phyloP scores from a whole-genome alignment of 2,113 vertebrate species.

The Gallinago undulata region DNA sequence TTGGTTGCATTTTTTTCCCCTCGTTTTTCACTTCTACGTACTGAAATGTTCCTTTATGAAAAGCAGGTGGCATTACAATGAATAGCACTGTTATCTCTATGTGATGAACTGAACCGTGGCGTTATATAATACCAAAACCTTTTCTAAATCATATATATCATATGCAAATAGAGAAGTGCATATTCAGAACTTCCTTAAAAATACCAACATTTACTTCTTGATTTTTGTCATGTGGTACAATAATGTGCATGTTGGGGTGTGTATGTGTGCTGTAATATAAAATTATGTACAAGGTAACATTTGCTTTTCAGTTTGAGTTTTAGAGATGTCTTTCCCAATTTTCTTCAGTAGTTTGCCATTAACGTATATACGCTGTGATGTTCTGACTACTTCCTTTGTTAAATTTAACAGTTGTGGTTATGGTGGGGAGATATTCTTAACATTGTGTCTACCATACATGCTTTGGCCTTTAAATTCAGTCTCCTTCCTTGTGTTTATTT shows the following conservation, averaged over 20 bases:
- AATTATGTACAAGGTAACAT: background rate
- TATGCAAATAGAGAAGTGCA: background rate
- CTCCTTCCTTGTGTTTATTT: background rate
- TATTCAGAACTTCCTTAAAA: background rate
- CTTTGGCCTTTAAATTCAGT: background rate
- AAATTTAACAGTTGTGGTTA: background rate
- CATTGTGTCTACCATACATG: background rate
- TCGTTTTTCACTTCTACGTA: background rate
- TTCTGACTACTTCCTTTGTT: background rate
- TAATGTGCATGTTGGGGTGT: background rate
- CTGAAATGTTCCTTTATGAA: slow-evolving; percentile 3
- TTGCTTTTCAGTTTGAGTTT: background rate
- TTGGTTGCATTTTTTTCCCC: background rate
- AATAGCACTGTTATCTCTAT: background rate
- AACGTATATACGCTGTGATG: background rate
- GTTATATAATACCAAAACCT: slow-evolving; percentile 65
- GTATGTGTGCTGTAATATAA: background rate
- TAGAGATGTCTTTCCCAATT: background rate
- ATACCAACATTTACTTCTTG: background rate
- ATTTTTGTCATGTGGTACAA: background rate
- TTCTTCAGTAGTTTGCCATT: background rate
- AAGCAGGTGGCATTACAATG: slow-evolving; percentile 61
- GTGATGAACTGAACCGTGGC: background rate
- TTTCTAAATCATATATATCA: background rate
- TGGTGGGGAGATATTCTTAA: background rate